Conservation (phyloP, 2,888 invertebrate genomes). For the Eupithecia pulchellata region DNA sequence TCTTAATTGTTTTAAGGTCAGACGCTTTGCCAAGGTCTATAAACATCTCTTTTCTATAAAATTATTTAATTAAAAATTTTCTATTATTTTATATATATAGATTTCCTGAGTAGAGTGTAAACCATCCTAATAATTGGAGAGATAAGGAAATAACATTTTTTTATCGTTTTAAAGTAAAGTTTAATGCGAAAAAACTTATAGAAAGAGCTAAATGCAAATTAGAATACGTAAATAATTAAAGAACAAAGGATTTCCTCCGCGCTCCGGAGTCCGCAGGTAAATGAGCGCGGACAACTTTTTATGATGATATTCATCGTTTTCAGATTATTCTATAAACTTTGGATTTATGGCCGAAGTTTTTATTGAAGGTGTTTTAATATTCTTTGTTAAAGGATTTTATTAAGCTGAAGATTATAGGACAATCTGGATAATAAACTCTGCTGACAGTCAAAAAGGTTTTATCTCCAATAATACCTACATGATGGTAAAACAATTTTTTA, state of each 20-base stretch:
- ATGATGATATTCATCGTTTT: slow-evolving; percentile 41
- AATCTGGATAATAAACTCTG: background rate
- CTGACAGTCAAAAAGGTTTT: background rate
- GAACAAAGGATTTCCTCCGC: slow-evolving; percentile 34
- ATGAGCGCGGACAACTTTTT: slow-evolving; percentile 37
- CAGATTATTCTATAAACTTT: slow-evolving; percentile 36
- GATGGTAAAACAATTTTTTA: background rate
- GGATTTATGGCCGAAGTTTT: slow-evolving; percentile 34
- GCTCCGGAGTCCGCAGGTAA: slow-evolving; percentile 28
- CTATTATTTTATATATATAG: no score
- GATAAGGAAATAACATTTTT: no score
- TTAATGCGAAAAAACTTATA: background rate
- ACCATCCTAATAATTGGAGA: no score
- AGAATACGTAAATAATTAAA: slow-evolving; percentile 25
- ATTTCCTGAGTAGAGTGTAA: no score
- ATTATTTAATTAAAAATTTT: no score
- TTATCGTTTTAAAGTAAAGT: background rate
- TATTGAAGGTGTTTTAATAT: slow-evolving; percentile 35
- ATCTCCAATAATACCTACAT: background rate
- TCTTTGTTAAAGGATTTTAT: slow-evolving; percentile 37
- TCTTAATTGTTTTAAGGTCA: no score
- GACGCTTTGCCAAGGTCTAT: no score
- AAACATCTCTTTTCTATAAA: no score
- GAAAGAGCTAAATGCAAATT: slow-evolving; percentile 19
- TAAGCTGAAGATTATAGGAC: slow-evolving; percentile 6